phyloP scores from a whole-genome alignment of 2,797 vertebrate genomes.

The Sciaenops ocellatus region DNA sequence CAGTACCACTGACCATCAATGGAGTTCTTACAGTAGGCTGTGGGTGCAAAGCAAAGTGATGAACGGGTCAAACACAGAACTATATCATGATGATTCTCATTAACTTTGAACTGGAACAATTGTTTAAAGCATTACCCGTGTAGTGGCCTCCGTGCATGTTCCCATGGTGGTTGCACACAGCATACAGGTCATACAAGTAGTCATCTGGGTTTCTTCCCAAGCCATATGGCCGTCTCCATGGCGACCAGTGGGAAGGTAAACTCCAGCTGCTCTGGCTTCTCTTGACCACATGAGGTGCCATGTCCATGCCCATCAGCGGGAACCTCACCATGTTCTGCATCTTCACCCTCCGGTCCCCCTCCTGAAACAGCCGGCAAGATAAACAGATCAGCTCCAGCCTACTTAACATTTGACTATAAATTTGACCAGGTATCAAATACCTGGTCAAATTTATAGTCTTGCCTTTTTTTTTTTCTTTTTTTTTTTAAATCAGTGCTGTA shows the following conservation, averaged over 20 bases:
- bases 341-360: slow-evolving; percentile 95
- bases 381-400: background rate
- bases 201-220: slow-evolving; percentile 97
- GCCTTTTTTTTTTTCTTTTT: too few species aligned
- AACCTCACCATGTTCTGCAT: slow-evolving; percentile 98
- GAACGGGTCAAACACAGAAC: background rate
- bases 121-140: slow-evolving; percentile 86
- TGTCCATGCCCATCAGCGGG: slow-evolving; percentile 95
- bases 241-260: slow-evolving; percentile 98
- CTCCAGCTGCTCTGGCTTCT: slow-evolving; percentile 99
- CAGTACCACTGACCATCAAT: slow-evolving; percentile 99
- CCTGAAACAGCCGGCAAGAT: slow-evolving; percentile 78
- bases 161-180: slow-evolving; percentile 98
- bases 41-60: background rate
- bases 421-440: background rate
- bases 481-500: background rate
- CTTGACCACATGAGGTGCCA: slow-evolving; percentile 98
- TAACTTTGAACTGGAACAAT: background rate
- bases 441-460: too few species aligned
- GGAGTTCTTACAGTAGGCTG: slow-evolving; percentile 98
- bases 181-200: slow-evolving; percentile 97
- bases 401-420: too few species aligned
- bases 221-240: slow-evolving; percentile 96
- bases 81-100: background rate
- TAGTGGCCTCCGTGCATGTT: slow-evolving; percentile 99